Base-by-base conservation (phyloP, 2,888 invertebrate genomes). In the Yponomeuta plumbellus region DNA sequence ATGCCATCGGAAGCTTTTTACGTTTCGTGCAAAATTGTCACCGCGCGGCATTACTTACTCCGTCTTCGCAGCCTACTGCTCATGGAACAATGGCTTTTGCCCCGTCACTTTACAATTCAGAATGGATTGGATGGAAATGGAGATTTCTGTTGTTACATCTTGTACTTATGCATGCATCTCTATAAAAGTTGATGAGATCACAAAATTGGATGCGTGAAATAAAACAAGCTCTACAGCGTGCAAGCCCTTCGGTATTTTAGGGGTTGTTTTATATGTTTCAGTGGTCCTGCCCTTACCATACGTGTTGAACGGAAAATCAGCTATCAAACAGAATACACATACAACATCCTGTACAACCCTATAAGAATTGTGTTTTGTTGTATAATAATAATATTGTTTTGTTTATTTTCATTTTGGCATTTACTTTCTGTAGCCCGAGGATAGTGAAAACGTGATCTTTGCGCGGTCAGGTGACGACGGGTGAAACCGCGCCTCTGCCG, bases 81-180 rank as follows among this genome's bases (percentile, higher is more conserved):
- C 44, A 52, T 52, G 44, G 44, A 52, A 52, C 44, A 52, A 52
- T 52, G 44, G 5, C 10, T 52, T 52, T 52, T 52, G 4, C 44
- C 44, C 17, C 44, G 17, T 52, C 44, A 52, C 44, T 13, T 17
- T 52, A 13, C 44, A 52, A 13, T 17, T 52, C 13, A 52, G 17
- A 52, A 52, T 52, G 44, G 44, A 52, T 52, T 52, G 44, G 44
- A 52, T 52, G 44, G 44, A 52, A 52, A 17, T 52, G 44, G 44
- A 52, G 44, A 52, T 17, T 52, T 17, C 44, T 4, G 5, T 52
- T 52, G 13, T 52, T 52, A 52, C 5, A 17, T 52, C 17, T 52
- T 17, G 44, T 52, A 13, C 17, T 13, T 52, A 17, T 52, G 17
- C 44, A 52, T 52, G 13, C 44, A 52, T 52, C 44, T 52, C 44